Conservation (phyloP, 2,797 vertebrate species). For the Rhabdophis nuchalis region DNA sequence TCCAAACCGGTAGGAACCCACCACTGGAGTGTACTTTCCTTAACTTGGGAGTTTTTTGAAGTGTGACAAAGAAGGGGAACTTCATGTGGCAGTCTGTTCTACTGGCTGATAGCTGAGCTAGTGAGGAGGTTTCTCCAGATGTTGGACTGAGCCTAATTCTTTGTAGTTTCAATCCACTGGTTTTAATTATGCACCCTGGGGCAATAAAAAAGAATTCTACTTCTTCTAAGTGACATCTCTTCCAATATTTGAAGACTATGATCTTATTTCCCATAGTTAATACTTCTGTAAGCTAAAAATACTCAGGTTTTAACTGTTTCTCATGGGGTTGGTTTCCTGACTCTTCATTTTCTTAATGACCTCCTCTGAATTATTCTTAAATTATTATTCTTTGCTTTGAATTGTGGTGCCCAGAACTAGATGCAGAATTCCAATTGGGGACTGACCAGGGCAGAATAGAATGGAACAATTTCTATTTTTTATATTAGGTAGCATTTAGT, state of each 20-base stretch:
- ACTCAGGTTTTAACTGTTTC: background rate
- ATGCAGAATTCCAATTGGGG: background rate
- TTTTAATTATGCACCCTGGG: background rate
- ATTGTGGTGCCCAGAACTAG: background rate
- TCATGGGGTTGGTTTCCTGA: background rate
- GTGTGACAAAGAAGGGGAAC: background rate
- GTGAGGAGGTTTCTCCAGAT: background rate
- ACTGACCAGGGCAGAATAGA: background rate
- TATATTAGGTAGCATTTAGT: too few relatives aligned
- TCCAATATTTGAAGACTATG: background rate
- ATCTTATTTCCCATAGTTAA: background rate
- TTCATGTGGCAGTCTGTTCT: background rate
- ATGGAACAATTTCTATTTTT: background rate
- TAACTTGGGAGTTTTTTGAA: background rate
- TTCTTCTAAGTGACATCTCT: background rate
- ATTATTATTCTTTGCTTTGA: background rate
- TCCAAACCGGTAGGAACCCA: too few relatives aligned
- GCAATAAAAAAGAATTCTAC: background rate
- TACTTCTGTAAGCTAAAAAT: background rate
- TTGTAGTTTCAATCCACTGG: background rate
- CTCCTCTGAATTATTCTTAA: background rate
- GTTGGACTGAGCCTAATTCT: background rate
- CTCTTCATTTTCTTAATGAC: background rate
- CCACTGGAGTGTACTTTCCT: background rate
- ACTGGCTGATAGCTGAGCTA: background rate